These are phyloP conservation scores for Trochalopteron elliotii DNA, from an alignment of 2,113 vertebrate genomes.

Conservation along the genomic window DNA sequence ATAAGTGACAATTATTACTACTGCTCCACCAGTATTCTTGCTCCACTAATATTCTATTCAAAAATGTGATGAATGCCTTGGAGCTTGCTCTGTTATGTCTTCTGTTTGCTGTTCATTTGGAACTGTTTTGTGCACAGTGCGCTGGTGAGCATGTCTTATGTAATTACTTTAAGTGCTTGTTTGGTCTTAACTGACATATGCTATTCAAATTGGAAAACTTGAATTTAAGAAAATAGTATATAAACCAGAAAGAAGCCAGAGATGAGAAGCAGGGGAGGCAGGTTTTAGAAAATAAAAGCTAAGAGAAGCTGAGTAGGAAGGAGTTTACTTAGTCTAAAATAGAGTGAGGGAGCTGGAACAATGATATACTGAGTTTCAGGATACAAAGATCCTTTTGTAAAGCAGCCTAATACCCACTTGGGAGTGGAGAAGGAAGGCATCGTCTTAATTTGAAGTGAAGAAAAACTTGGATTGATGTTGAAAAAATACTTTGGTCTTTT, in stretches of 20 bases:
- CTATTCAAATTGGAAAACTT: not conserved
- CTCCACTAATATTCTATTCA: not conserved
- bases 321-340: not conserved
- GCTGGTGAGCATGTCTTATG: not conserved
- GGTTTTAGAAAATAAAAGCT: not conserved
- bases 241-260: not conserved
- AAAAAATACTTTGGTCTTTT: not conserved
- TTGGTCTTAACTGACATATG: not conserved
- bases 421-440: fast-evolving
- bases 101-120: not conserved
- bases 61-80: conserved; percentile 9
- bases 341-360: not conserved
- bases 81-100: not conserved
- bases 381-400: not conserved
- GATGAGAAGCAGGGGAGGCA: not conserved
- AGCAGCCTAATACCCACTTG: not conserved
- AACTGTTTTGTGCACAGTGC: not conserved
- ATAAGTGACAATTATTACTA: not conserved
- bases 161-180: not conserved
- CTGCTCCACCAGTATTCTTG: not conserved
- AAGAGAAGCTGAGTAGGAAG: not conserved
- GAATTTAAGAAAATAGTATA: not conserved
- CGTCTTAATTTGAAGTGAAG: not conserved
- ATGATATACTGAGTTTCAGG: not conserved
- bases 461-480: not conserved